Conservation (phyloP, 2,888 invertebrate species). For the Drosophila leonis region DNA sequence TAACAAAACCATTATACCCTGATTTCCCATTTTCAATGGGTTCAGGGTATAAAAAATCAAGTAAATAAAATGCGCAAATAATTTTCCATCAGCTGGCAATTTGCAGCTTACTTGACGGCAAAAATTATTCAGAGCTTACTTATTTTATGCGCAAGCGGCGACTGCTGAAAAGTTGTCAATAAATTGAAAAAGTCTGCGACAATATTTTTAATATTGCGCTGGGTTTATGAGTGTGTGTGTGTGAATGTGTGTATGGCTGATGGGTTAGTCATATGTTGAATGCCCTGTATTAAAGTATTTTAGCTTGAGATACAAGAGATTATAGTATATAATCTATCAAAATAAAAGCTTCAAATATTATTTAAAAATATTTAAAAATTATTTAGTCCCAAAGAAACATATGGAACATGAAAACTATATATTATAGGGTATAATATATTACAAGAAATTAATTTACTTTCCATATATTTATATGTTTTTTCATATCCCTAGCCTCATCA, state of each 20-base stretch:
- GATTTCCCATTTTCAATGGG: too few relatives aligned
- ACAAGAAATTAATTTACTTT: neutral
- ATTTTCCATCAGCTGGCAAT: constrained; percentile 25
- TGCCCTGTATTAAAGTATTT: neutral
- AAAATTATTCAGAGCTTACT: constrained; percentile 32
- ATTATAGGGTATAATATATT: neutral
- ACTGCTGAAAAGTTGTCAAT: constrained; percentile 36
- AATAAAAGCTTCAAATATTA: neutral
- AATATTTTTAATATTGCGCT: constrained; percentile 56
- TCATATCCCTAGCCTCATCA: neutral
- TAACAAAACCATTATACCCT: too few relatives aligned
- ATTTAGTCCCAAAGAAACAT: neutral
- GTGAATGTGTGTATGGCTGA: neutral
- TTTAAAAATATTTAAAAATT: neutral
- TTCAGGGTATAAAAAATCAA: too few relatives aligned
- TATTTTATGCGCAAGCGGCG: constrained; percentile 30
- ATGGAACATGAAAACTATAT: neutral
- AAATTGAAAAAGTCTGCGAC: constrained; percentile 56
- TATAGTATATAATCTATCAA: neutral
- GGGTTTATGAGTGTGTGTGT: neutral
- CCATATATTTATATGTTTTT: neutral
- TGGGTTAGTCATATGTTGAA: neutral
- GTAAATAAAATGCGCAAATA: constrained; percentile 13
- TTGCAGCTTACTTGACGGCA: constrained; percentile 40
- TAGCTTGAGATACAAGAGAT: neutral